A percentile compares a stretch with the other conserved stretches of the same genome.
Evolutionary conservation across 2,797 vertebrate genomes (phyloP).

Genomic region (Oreochromis mossambicus): DNA sequence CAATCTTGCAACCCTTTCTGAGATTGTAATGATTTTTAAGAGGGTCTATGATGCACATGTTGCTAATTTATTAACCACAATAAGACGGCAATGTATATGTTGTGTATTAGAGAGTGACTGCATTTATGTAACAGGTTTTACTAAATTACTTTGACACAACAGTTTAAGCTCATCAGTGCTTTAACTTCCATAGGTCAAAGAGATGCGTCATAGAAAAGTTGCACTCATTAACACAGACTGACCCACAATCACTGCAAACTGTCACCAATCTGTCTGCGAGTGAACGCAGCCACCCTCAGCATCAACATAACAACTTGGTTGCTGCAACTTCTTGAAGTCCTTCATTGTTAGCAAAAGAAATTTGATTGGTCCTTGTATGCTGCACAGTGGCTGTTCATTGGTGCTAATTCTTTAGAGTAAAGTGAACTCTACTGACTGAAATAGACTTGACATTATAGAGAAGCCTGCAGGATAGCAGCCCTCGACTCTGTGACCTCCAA

Average conservation of each 20-base stretch:
- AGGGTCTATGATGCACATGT: neutral
- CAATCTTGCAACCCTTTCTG: neutral
- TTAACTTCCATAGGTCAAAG: rapidly evolving
- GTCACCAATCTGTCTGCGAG: neutral
- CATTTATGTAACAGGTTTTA: neutral
- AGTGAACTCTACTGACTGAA: neutral
- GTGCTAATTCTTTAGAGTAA: neutral
- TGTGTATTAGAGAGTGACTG: neutral
- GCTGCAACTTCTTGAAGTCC: neutral
- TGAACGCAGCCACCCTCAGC: neutral
- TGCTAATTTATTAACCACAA: neutral
- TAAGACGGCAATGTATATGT: neutral
- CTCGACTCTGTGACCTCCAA: neutral
- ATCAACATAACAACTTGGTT: neutral
- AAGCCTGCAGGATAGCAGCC: neutral
- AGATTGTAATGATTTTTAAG: neutral
- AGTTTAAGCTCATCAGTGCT: neutral
- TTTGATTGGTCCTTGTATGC: neutral
- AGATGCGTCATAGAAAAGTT: neutral
- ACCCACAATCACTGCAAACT: neutral
- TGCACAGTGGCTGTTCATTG: neutral
- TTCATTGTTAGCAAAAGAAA: neutral
- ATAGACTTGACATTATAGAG: neutral
- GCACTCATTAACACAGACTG: neutral
- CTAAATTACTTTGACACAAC: neutral